A percentile compares a stretch with the other conserved stretches of the same genome.
Evolutionary conservation across 2,888 invertebrate genomes (phyloP).

Genomic region (Venusia cambrica): DNA sequence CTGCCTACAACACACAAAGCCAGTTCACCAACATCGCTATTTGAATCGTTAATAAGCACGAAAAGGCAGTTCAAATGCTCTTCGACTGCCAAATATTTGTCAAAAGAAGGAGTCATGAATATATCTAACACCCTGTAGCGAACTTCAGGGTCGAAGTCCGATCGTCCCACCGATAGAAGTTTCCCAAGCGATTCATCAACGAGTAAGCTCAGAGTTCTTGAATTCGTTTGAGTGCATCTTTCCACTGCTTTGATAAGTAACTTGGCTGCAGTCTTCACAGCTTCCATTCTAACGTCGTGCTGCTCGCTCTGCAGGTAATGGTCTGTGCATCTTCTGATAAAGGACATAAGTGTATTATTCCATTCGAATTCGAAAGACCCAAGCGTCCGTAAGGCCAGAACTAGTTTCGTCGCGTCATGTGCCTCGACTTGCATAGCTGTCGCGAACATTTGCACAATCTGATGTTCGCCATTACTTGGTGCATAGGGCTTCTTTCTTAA

Average conservation of each 20-base stretch:
- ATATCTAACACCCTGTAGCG: slow-evolving; percentile 95
- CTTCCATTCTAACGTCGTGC: slow-evolving; percentile 93
- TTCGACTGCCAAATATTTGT: slow-evolving; percentile 96
- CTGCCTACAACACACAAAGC: slow-evolving; percentile 96
- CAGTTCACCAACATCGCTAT: slow-evolving; percentile 95
- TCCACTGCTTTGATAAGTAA: slow-evolving; percentile 92
- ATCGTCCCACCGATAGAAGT: slow-evolving; percentile 94
- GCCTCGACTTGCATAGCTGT: slow-evolving; percentile 75
- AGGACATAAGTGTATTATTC: slow-evolving; percentile 92
- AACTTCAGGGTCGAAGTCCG: slow-evolving; percentile 97
- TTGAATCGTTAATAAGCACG: slow-evolving; percentile 97
- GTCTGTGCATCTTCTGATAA: slow-evolving; percentile 96
- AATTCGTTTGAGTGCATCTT: slow-evolving; percentile 82
- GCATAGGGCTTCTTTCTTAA: slow-evolving; percentile 92
- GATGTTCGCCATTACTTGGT: slow-evolving; percentile 78
- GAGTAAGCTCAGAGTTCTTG: slow-evolving; percentile 91
- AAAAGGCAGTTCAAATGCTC: slow-evolving; percentile 96
- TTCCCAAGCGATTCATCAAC: slow-evolving; percentile 96
- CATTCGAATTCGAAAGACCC: slow-evolving; percentile 96
- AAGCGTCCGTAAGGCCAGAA: slow-evolving; percentile 94
- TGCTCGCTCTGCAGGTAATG: slow-evolving; percentile 94
- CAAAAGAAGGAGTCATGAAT: slow-evolving; percentile 92
- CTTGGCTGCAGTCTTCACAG: slow-evolving; percentile 95
- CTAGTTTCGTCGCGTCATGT: slow-evolving; percentile 91
- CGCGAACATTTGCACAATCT: slow-evolving; percentile 63